phyloP scores from a whole-genome alignment of 2,888 invertebrate species.

The Chymomyza procnemis region DNA sequence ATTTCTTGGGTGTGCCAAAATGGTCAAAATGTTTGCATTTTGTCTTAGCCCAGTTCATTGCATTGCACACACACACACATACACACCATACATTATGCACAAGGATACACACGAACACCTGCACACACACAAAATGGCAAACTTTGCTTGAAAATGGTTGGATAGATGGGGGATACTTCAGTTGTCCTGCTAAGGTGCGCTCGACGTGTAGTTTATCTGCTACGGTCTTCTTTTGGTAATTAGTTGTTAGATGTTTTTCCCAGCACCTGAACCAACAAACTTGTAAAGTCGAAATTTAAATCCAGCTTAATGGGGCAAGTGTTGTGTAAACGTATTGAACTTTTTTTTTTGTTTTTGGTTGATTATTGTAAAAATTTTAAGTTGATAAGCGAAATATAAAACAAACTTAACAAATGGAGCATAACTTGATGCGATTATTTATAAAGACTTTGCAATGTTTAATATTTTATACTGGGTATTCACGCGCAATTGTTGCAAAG shows the following conservation, averaged over 20 bases:
- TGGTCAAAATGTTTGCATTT: slow-evolving; percentile 59
- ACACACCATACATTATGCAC: not conserved
- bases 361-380: too few species aligned
- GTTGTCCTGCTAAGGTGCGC: not conserved
- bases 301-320: not conserved
- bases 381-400: too few species aligned
- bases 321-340: too few species aligned
- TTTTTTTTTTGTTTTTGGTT: too few species aligned
- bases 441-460: too few species aligned
- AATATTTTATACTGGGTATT: too few species aligned
- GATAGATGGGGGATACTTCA: not conserved
- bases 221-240: not conserved
- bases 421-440: too few species aligned
- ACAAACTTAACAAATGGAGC: too few species aligned
- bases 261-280: not conserved
- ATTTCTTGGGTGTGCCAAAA: slow-evolving; percentile 39
- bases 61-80: not conserved
- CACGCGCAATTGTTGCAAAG: too few species aligned
- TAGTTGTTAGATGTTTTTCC: not conserved
- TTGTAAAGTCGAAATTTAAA: not conserved
- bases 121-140: not conserved
- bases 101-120: not conserved
- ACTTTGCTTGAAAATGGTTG: too few species aligned
- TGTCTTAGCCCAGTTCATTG: slow-evolving; percentile 43
- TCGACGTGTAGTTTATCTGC: not conserved